A percentile compares a stretch with the other conserved stretches of the same genome.
Conservation (phyloP, 2,797 vertebrate species). For the Chaunax sp. region DNA sequence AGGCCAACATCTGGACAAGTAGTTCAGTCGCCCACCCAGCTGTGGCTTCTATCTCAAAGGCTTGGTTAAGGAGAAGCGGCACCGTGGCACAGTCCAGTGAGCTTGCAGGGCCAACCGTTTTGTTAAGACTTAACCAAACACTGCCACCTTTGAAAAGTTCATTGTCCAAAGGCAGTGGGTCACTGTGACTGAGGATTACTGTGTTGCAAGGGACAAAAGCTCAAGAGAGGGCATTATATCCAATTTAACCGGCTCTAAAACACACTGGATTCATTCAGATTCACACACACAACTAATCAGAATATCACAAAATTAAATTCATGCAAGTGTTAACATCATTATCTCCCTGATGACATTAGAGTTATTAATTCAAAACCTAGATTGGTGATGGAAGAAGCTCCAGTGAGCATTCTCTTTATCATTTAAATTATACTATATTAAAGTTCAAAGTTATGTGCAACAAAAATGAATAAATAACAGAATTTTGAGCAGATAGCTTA, state of each 20-base stretch:
- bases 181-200: constrained; percentile 41
- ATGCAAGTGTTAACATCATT: constrained; percentile 17
- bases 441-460: not conserved
- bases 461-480: not conserved
- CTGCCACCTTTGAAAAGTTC: constrained; percentile 33
- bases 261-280: constrained; percentile 33
- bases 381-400: not conserved
- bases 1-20: constrained; percentile 84
- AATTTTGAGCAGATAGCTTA: not conserved
- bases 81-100: constrained; percentile 53
- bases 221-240: constrained; percentile 10
- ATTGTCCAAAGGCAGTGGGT: constrained; percentile 52
- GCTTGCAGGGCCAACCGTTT: constrained; percentile 52
- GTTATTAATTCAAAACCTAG: constrained; percentile 18
- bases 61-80: constrained; percentile 62
- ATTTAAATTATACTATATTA: not conserved
- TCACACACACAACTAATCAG: constrained; percentile 24
- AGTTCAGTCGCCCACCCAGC: constrained; percentile 76
- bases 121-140: constrained; percentile 38
- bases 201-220: constrained; percentile 42
- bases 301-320: constrained; percentile 33
- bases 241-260: constrained; percentile 28
- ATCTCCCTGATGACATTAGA: constrained; percentile 22
- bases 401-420: not conserved
- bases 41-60: constrained; percentile 69